These are phyloP conservation scores for Bradypus variegatus DNA, from an alignment of 2,797 vertebrate genomes.

Conservation along the genomic window DNA sequence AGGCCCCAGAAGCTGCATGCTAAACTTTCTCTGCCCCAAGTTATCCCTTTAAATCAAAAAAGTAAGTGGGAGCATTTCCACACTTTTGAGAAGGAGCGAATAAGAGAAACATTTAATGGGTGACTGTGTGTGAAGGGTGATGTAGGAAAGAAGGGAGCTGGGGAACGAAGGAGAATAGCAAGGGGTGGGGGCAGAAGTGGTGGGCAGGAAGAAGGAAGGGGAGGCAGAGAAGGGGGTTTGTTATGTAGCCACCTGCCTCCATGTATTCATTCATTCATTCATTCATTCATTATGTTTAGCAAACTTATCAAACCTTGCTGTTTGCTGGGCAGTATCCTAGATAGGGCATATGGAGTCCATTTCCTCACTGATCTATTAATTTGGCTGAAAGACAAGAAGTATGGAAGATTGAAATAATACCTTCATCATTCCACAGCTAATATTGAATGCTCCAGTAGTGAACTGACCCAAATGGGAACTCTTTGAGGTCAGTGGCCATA, in stretches of 20 bases:
- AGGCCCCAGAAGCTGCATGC: accelerated
- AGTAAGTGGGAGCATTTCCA: not conserved
- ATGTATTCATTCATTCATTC: not conserved
- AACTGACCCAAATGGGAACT: not conserved
- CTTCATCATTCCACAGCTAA: not conserved
- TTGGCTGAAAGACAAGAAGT: not conserved
- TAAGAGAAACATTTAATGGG: not conserved
- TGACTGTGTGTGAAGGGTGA: accelerated
- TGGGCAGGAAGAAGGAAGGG: too few species aligned
- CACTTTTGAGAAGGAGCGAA: not conserved
- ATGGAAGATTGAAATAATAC: not conserved
- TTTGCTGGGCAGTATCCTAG: not conserved
- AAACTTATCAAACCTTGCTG: not conserved
- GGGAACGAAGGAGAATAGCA: not conserved
- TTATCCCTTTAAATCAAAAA: not conserved
- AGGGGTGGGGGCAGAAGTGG: accelerated
- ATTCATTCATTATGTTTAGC: too few species aligned
- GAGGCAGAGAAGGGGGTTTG: not conserved
- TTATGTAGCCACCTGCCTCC: not conserved
- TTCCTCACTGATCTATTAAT: not conserved
- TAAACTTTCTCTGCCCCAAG: not conserved
- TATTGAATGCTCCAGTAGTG: too few species aligned
- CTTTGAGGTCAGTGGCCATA: not conserved
- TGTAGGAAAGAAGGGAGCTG: too few species aligned
- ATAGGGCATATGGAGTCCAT: not conserved